phyloP scores from a whole-genome alignment of 2,113 vertebrate genomes.

The Casuarius casuarius region DNA sequence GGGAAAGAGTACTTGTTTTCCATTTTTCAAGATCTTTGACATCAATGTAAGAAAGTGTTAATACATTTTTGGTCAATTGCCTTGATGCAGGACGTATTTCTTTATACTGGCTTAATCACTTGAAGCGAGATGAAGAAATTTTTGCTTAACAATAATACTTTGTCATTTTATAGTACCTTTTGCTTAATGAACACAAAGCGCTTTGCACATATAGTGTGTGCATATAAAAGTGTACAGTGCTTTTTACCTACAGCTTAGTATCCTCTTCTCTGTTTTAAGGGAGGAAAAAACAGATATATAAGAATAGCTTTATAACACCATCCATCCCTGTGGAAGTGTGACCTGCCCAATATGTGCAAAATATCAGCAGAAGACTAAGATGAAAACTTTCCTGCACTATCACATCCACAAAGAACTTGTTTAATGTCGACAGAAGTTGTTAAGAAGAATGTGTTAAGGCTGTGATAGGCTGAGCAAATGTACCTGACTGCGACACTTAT shows the following conservation, averaged over 20 bases:
- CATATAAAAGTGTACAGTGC: neutral
- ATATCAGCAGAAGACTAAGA: neutral
- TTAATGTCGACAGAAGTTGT: neutral
- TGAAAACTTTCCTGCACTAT: neutral
- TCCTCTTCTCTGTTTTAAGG: neutral
- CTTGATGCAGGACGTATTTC: neutral
- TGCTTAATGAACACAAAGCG: neutral
- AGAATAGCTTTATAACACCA: neutral
- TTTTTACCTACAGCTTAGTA: neutral
- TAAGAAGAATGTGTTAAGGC: neutral
- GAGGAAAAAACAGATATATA: neutral
- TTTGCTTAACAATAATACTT: neutral
- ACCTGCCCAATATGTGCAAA: neutral
- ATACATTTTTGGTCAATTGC: conserved; percentile 2
- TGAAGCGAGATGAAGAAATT: neutral
- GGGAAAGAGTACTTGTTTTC: conserved; percentile 34
- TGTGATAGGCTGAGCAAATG: neutral
- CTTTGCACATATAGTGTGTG: neutral
- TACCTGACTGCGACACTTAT: neutral
- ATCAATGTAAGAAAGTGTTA: neutral
- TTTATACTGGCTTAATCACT: neutral
- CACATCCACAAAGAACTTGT: neutral
- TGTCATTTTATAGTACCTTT: neutral
- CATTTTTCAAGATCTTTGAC: conserved; percentile 20
- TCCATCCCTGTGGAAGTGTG: neutral